Base-by-base conservation (phyloP, 2,888 invertebrate species). In the Eurois occulta region DNA sequence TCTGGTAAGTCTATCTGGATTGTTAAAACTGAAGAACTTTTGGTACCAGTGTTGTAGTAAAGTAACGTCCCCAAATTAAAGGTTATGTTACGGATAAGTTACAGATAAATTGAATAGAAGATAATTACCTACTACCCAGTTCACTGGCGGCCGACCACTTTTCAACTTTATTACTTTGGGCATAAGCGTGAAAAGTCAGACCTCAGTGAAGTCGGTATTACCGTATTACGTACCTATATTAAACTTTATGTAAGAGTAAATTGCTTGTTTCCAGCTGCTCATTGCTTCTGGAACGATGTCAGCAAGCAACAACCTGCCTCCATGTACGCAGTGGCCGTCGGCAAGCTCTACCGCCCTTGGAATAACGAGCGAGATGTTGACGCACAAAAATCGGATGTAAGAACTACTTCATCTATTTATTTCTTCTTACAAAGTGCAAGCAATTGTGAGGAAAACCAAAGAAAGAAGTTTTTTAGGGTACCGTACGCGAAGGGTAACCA, bases 291-390 rank as follows among this genome's bases (percentile, higher is more conserved):
- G 94, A 78, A 77, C 1, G 92, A 93, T 35, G 18, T 82, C 5
- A 77, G 82, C 7, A 88, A 91, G 28, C 70, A 78, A 35, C 89
- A 86, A 28, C 92, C 92, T 0, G 92, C 92, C 0, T 55, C 84
- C 0, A 78, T 89, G 73, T 95, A 89, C 84, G 94, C 93, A 0
- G 93, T 94, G 1, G 95, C 94, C 0, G 88, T 92, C 4, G 95
- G 95, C 32, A 96, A 95, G 85, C 72, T 95, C 2, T 94, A 94
- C 83, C 86, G 95, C 0, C 93, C 94, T 0, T 95, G 93, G 92
- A 89, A 91, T 55, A 85, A 93, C 32, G 75, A 79, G 0, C 72
- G 41, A 4, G 92, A 93, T 64, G 69, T 70, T 0, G 90, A 90
- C 11, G 92, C 92, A 0, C 95, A 95, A 86, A 90, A 91, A 24